Percentiles rank a stretch among this genome's conserved stretches.
phyloP scores from a whole-genome alignment of 2,797 vertebrate genomes.

The Cephalopachus bancanus region DNA sequence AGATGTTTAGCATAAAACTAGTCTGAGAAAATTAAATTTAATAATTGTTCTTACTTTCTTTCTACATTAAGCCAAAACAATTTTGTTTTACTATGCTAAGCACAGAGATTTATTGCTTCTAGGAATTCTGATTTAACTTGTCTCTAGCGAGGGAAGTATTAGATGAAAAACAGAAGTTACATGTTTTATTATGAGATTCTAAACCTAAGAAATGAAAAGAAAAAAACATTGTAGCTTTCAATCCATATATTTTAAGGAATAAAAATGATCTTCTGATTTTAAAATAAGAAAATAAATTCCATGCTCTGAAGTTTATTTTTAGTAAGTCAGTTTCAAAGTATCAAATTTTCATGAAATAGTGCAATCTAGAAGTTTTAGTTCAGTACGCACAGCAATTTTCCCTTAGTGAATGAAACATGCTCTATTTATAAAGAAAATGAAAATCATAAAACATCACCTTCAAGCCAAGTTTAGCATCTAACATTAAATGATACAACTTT shows the following conservation, averaged over 20 bases:
- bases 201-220: background rate
- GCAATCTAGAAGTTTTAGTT: background rate
- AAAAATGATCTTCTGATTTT: background rate
- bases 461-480: background rate
- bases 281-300: background rate
- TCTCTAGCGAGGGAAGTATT: background rate
- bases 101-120: background rate
- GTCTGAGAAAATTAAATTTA: background rate
- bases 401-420: background rate
- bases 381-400: background rate
- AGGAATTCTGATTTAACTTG: background rate
- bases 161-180: background rate
- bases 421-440: background rate
- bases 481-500: background rate
- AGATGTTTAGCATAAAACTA: background rate
- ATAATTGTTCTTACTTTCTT: background rate
- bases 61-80: background rate
- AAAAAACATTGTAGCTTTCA: background rate
- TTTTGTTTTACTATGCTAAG: background rate
- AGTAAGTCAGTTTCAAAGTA: background rate
- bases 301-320: slow-evolving; percentile 12
- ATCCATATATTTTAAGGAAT: background rate
- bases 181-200: slow-evolving; percentile 32
- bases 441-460: background rate
- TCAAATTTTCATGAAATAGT: slow-evolving; percentile 2